Conservation (phyloP, 2,797 vertebrate species). For the Dromococcyx pavoninus region DNA sequence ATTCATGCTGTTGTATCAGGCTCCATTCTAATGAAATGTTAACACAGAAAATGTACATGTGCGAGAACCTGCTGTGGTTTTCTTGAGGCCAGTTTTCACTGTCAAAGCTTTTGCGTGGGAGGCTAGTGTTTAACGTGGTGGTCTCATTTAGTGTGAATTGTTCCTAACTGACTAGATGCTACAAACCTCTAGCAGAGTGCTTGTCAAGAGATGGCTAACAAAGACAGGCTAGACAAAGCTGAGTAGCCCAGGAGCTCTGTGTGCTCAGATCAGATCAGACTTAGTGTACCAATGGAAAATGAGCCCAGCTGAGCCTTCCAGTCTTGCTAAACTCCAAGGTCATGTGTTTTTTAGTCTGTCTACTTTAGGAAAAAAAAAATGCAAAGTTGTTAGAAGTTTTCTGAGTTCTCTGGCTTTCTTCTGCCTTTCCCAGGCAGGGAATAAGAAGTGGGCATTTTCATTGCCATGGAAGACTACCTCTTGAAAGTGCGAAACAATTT, state of each 20-base stretch:
- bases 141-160: conserved; percentile 13
- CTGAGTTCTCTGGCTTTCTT: not conserved
- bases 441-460: not conserved
- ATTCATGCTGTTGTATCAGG: not conserved
- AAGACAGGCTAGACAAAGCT: not conserved
- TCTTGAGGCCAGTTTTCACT: not conserved
- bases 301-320: not conserved
- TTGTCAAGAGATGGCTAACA: not conserved
- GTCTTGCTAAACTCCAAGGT: not conserved
- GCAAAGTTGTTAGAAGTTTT: not conserved
- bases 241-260: not conserved
- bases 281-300: not conserved
- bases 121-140: not conserved
- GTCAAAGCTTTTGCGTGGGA: not conserved
- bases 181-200: not conserved
- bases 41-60: not conserved
- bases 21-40: not conserved
- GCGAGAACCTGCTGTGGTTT: not conserved
- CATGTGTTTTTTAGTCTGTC: not conserved
- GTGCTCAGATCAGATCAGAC: not conserved
- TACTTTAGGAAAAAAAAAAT: not conserved
- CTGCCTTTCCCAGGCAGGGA: not conserved
- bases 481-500: not conserved
- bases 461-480: not conserved
- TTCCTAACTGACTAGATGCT: not conserved